phyloP scores from a whole-genome alignment of 2,113 vertebrate genomes.

The Pionites leucogaster region DNA sequence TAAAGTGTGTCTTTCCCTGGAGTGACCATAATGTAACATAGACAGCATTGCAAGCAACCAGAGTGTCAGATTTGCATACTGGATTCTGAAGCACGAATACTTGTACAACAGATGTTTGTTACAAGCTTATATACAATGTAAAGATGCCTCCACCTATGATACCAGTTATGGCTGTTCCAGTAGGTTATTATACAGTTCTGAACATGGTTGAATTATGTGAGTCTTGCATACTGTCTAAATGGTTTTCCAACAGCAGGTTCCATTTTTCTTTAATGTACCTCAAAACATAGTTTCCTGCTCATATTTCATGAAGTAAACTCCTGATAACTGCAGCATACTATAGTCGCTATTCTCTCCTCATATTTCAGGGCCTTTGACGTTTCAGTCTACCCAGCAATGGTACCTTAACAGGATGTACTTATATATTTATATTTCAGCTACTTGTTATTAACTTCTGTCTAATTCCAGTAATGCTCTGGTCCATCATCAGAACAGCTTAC shows the following conservation, averaged over 20 bases:
- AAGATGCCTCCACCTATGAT: not conserved
- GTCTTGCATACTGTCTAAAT: not conserved
- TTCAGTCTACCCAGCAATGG: not conserved
- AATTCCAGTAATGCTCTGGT: not conserved
- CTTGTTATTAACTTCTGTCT: not conserved
- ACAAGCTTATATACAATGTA: not conserved
- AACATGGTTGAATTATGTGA: not conserved
- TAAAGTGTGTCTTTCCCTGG: not conserved
- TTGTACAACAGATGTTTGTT: not conserved
- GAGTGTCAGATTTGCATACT: not conserved
- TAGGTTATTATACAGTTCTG: not conserved
- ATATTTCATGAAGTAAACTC: not conserved
- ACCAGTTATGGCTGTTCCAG: not conserved
- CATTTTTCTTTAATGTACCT: not conserved
- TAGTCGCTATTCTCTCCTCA: not conserved
- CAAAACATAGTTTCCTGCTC: not conserved
- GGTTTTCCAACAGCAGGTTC: not conserved
- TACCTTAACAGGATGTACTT: not conserved
- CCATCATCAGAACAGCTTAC: not conserved
- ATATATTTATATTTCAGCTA: not conserved
- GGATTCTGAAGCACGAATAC: not conserved
- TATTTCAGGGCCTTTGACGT: not conserved
- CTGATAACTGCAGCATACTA: not conserved
- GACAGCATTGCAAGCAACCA: not conserved
- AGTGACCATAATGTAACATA: not conserved